Evolutionary conservation across 2,113 vertebrate species (phyloP).

Genomic region (Campylorhamphus procurvoides): DNA sequence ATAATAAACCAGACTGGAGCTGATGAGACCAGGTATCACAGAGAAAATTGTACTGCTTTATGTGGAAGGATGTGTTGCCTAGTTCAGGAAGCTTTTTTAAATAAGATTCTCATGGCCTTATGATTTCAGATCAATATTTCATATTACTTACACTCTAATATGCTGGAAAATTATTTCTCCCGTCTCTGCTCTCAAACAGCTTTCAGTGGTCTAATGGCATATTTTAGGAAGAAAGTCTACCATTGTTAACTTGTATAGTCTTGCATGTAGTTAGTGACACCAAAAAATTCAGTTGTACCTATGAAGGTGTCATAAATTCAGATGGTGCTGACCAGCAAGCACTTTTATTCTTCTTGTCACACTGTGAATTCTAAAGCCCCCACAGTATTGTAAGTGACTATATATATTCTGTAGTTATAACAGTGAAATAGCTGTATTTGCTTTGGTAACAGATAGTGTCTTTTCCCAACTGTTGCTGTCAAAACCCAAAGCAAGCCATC

Average conservation of each 20-base stretch:
- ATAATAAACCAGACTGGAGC: background rate
- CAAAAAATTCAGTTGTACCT: background rate
- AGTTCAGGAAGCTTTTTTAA: background rate
- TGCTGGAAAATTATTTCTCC: background rate
- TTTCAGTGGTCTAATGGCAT: background rate
- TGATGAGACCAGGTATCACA: background rate
- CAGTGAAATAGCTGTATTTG: background rate
- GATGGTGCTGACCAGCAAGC: background rate
- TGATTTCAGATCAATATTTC: conserved; percentile 23
- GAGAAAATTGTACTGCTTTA: background rate
- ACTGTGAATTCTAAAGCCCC: background rate
- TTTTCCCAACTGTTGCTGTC: background rate
- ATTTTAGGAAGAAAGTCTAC: background rate
- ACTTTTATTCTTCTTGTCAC: background rate
- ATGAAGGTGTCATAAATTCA: background rate
- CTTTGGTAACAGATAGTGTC: background rate
- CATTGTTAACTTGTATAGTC: background rate
- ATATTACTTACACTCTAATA: background rate
- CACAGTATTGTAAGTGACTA: background rate
- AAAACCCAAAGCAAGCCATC: background rate
- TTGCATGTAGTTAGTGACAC: background rate
- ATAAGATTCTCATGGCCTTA: background rate
- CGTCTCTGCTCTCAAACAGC: background rate
- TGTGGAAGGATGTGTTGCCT: background rate
- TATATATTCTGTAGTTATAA: background rate